Evolutionary conservation across 2,797 vertebrate species (phyloP).

Genomic region (Diceros bicornis): DNA sequence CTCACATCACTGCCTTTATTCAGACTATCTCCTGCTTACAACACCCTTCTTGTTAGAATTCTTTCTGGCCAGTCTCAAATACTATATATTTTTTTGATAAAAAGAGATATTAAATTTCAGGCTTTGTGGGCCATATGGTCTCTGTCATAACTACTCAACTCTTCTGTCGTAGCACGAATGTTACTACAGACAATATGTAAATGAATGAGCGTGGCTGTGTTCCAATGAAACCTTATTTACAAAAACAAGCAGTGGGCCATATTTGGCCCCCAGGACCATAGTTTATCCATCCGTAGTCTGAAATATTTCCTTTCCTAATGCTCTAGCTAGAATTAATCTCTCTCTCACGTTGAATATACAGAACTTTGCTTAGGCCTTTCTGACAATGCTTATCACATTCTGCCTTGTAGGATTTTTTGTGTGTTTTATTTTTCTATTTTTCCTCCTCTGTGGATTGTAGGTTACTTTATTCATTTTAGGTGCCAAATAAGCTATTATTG

Average conservation of each 20-base stretch:
- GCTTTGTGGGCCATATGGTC: background rate
- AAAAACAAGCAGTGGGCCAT: background rate
- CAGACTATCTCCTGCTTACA: background rate
- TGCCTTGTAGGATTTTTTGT: background rate
- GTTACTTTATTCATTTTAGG: background rate
- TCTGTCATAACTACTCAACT: background rate
- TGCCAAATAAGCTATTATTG: background rate
- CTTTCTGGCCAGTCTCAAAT: background rate
- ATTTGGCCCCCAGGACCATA: background rate
- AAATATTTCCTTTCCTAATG: background rate
- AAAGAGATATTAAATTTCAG: background rate
- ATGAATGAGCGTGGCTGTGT: background rate
- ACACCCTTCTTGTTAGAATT: conserved; percentile 18
- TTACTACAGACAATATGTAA: background rate
- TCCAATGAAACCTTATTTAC: background rate
- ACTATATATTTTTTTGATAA: background rate
- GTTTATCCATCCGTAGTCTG: background rate
- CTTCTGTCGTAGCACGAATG: background rate
- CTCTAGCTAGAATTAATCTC: background rate
- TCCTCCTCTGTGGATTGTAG: background rate
- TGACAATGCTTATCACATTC: background rate
- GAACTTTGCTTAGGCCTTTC: background rate
- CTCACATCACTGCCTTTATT: background rate
- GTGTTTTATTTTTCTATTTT: background rate
- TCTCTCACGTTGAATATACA: background rate